Evolutionary conservation across 1,140 invertebrate genomes (phyloP).

Genomic region (Euwallacea fornicatus): DNA sequence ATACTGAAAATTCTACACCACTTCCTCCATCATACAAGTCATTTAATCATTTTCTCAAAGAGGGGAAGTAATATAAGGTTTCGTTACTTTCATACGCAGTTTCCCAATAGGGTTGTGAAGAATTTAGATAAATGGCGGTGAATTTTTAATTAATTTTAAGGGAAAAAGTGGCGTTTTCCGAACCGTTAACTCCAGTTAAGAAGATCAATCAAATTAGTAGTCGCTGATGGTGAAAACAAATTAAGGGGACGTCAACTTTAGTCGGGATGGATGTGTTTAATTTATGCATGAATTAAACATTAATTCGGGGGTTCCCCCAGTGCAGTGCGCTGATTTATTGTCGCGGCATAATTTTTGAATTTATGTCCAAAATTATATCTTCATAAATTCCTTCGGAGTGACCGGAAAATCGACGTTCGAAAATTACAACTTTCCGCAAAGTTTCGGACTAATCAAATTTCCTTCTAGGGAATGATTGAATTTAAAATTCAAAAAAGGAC

Average conservation of each 20-base stretch:
- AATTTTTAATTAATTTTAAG: conserved; percentile 26
- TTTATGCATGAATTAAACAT: conserved; percentile 25
- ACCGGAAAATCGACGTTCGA: not conserved
- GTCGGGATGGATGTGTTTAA: conserved; percentile 20
- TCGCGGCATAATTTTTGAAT: not conserved
- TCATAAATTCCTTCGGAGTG: not conserved
- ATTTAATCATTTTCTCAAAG: no score
- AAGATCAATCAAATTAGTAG: conserved; percentile 30
- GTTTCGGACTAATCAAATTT: conserved; percentile 17
- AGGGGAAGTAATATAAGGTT: no score
- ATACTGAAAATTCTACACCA: no score
- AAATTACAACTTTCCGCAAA: not conserved
- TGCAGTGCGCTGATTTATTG: not conserved
- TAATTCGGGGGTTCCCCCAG: conserved; percentile 11
- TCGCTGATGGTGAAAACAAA: conserved; percentile 25
- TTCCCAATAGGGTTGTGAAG: no score
- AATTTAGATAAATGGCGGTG: conserved; percentile 23
- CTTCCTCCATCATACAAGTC: no score
- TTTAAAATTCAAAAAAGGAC: conserved; percentile 23
- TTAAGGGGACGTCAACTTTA: conserved; percentile 27
- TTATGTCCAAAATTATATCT: not conserved
- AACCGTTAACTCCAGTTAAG: conserved; percentile 22
- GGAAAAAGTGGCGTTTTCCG: conserved; percentile 16
- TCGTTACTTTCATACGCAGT: no score
- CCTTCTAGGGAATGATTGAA: conserved; percentile 14